Percentiles rank a stretch among this genome's conserved stretches.
These are phyloP conservation scores for Cepaea hortensis DNA, from an alignment of 2,888 invertebrate genomes.

Conservation along the genomic window DNA sequence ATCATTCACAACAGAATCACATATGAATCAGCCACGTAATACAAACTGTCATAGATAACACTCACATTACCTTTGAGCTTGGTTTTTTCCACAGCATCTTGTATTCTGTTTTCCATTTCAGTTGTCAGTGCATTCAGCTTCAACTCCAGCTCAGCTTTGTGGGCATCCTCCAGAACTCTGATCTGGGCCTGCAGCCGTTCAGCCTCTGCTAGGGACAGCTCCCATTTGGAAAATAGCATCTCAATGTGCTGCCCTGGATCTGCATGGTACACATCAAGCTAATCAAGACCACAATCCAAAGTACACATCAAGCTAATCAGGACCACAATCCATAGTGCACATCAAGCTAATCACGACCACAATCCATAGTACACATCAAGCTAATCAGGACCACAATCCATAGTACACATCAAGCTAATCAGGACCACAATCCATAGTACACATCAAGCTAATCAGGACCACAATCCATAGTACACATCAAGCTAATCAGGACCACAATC, in stretches of 20 bases:
- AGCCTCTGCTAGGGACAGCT: slow-evolving; percentile 66
- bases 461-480: too few relatives aligned
- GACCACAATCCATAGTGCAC: too few relatives aligned
- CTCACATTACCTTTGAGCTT: slow-evolving; percentile 66
- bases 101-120: slow-evolving; percentile 60
- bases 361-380: too few relatives aligned
- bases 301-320: not conserved
- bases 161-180: slow-evolving; percentile 58
- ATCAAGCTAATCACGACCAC: too few relatives aligned
- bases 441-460: too few relatives aligned
- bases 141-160: slow-evolving; percentile 64
- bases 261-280: slow-evolving; percentile 39
- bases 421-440: too few relatives aligned
- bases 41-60: not conserved
- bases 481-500: too few relatives aligned
- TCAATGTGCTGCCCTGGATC: slow-evolving; percentile 71
- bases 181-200: slow-evolving; percentile 65
- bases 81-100: slow-evolving; percentile 70
- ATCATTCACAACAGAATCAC: not conserved
- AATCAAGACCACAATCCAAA: not conserved
- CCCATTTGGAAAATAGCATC: slow-evolving; percentile 66
- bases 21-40: not conserved
- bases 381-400: too few relatives aligned
- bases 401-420: too few relatives aligned
- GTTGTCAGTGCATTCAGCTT: slow-evolving; percentile 58